Percentiles rank a stretch among this genome's conserved stretches.
These are phyloP conservation scores for Steinernema khuongi DNA, from an alignment of 1,140 invertebrate species.

Conservation along the genomic window DNA sequence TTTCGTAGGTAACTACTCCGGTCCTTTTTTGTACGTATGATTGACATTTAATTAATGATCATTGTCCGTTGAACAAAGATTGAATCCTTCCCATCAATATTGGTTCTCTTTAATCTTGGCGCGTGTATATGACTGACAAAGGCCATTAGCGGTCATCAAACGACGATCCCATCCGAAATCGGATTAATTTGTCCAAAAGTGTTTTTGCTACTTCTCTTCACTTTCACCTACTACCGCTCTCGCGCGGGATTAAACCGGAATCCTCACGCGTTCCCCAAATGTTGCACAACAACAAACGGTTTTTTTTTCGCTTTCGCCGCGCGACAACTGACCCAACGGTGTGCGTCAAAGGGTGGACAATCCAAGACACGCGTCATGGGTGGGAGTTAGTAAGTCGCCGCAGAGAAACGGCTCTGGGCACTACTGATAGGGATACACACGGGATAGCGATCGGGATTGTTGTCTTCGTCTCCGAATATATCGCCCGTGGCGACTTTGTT, in stretches of 20 bases:
- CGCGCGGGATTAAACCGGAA: conserved; percentile 8
- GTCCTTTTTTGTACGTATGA: too few species aligned
- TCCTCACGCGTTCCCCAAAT: background rate
- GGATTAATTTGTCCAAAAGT: conserved; percentile 15
- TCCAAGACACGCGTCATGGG: conserved; percentile 5
- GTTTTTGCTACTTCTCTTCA: conserved; percentile 13
- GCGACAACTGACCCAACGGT: background rate
- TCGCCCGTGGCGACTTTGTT: background rate
- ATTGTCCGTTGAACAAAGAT: conserved; percentile 9
- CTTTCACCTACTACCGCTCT: background rate
- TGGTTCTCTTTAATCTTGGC: background rate
- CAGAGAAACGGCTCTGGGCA: background rate
- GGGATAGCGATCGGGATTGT: conserved; percentile 8
- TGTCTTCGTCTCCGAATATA: background rate
- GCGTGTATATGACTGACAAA: conserved; percentile 7
- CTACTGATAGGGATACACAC: background rate
- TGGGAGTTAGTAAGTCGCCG: background rate
- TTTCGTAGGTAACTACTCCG: too few species aligned
- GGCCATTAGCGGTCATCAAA: conserved; percentile 7
- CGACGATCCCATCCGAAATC: background rate
- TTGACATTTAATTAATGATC: background rate
- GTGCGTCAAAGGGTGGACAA: background rate
- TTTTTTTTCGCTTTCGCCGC: conserved; percentile 4
- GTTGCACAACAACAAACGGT: conserved; percentile 13
- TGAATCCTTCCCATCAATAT: background rate